Conservation (phyloP, 2,113 vertebrate species). For the Corvus hawaiiensis region DNA sequence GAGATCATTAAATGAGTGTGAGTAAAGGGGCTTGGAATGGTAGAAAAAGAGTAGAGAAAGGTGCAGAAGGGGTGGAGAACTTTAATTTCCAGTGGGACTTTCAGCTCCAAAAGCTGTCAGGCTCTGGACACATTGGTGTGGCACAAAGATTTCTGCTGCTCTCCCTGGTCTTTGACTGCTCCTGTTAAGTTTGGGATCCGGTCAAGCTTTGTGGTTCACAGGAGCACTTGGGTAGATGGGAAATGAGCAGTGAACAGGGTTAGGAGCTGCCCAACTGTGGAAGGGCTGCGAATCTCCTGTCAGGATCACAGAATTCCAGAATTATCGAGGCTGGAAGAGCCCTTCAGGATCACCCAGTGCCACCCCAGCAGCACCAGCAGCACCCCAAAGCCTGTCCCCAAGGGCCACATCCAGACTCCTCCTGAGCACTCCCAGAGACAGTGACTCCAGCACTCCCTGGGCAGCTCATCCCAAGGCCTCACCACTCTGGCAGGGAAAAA, state of each 20-base stretch:
- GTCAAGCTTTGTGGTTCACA: not conserved
- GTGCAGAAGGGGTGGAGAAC: not conserved
- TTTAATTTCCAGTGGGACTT: not conserved
- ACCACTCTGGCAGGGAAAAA: not conserved
- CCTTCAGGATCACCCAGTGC: accelerated
- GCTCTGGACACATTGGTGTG: not conserved
- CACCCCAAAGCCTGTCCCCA: not conserved
- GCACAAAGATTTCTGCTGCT: not conserved
- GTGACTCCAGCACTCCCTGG: not conserved
- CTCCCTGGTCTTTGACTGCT: not conserved
- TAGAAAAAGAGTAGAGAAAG: not conserved
- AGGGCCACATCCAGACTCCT: not conserved
- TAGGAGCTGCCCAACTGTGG: not conserved
- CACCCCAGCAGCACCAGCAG: not conserved
- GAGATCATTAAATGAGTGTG: not conserved
- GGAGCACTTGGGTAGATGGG: not conserved
- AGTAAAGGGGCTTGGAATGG: not conserved
- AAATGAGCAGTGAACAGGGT: not conserved
- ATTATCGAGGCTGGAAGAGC: not conserved
- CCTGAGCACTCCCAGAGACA: not conserved
- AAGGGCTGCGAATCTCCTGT: not conserved
- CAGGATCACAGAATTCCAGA: not conserved
- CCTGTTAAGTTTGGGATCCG: not conserved
- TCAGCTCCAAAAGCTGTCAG: not conserved
- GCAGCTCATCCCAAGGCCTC: not conserved